Percentiles rank a stretch among this genome's conserved stretches.
Conservation (phyloP, 2,888 invertebrate genomes). For the Invenusta paracnida region DNA sequence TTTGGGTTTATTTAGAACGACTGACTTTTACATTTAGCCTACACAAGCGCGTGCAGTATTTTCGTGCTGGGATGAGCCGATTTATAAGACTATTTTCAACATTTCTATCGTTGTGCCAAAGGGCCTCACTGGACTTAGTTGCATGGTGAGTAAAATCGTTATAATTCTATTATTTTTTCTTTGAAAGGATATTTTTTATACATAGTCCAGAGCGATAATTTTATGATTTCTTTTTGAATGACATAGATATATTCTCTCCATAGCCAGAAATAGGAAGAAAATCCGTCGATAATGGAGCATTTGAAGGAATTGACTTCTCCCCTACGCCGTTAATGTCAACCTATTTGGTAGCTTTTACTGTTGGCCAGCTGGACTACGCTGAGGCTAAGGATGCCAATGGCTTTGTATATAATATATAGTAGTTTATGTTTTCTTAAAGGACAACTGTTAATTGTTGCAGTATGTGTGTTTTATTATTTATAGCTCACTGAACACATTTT, state of each 20-base stretch:
- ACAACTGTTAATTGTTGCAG: too few relatives aligned
- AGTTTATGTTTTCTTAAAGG: too few relatives aligned
- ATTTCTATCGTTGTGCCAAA: neutral
- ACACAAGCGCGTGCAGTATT: conserved; percentile 26
- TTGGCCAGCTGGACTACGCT: conserved; percentile 8
- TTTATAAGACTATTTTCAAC: neutral
- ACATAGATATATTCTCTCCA: too few relatives aligned
- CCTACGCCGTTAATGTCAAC: conserved; percentile 31
- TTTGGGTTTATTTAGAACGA: too few relatives aligned
- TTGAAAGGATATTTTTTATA: too few relatives aligned
- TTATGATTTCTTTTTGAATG: too few relatives aligned
- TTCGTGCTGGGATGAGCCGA: conserved; percentile 35
- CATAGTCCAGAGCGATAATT: too few relatives aligned
- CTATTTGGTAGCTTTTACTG: conserved; percentile 37
- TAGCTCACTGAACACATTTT: too few relatives aligned
- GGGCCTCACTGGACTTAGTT: neutral
- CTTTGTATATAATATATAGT: too few relatives aligned
- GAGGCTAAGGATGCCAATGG: neutral
- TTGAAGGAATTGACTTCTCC: neutral
- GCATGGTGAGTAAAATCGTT: conserved; percentile 4
- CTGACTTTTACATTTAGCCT: too few relatives aligned
- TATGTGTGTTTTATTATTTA: too few relatives aligned
- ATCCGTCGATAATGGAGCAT: neutral
- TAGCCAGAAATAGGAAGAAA: neutral
- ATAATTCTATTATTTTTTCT: too few relatives aligned